Evolutionary conservation across 2,888 invertebrate species (phyloP).

Genomic region (Aphidoletes aphidimyza): DNA sequence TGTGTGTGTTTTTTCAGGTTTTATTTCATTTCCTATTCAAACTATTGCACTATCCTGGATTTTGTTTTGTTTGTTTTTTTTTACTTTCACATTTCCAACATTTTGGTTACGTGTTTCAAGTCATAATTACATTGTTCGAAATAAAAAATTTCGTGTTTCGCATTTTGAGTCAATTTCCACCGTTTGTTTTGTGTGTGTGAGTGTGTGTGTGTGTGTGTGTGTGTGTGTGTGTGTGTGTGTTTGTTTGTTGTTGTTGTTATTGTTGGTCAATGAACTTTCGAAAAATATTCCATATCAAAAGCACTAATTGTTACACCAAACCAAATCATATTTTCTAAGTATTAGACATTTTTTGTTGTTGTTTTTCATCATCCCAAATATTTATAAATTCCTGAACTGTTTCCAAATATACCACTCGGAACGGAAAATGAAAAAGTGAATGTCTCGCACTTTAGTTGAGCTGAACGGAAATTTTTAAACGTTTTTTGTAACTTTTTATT

Average conservation of each 20-base stretch:
- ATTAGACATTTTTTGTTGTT: neutral
- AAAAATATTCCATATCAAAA: constrained; percentile 39
- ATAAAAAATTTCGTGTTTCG: neutral
- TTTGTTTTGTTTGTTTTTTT: neutral
- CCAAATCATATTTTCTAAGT: constrained; percentile 26
- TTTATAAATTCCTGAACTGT: neutral
- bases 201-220: too few species aligned
- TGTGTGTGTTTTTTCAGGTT: neutral
- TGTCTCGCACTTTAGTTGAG: constrained; percentile 8
- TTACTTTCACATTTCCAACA: neutral
- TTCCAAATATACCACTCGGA: constrained; percentile 26
- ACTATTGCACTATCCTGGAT: constrained; percentile 35
- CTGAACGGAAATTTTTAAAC: constrained; percentile 40
- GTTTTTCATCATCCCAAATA: neutral
- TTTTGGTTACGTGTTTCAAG: neutral
- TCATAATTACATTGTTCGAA: constrained; percentile 1
- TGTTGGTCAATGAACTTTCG: constrained; percentile 24
- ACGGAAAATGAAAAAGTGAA: constrained; percentile 10
- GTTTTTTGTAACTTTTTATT: constrained; percentile 49
- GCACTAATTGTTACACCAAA: constrained; percentile 39
- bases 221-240: too few species aligned
- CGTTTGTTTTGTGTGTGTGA: too few species aligned
- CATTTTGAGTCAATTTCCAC: too few species aligned
- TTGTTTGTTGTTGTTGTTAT: neutral
- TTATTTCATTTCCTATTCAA: neutral